phyloP scores from a whole-genome alignment of 2,888 invertebrate genomes.

The Ctenicera cuprea region DNA sequence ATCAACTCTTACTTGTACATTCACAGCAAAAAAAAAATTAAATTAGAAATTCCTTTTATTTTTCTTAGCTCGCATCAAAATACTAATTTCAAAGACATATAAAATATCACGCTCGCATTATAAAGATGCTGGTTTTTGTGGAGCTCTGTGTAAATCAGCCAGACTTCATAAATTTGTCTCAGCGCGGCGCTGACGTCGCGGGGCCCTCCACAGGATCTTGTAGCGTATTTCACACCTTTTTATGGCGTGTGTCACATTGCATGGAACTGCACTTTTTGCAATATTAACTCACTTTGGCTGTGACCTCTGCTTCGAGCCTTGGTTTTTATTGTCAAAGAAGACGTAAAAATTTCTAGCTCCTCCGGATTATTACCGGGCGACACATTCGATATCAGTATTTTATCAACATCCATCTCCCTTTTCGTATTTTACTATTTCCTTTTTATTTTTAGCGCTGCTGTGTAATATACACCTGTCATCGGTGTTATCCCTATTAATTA shows the following conservation, averaged over 20 bases:
- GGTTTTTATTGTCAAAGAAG: conserved; percentile 41
- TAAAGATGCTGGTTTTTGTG: conserved; percentile 57
- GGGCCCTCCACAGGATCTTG: conserved; percentile 50
- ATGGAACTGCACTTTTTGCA: conserved; percentile 51
- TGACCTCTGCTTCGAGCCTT: conserved; percentile 35
- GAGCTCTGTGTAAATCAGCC: conserved; percentile 59
- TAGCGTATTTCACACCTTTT: conserved; percentile 54
- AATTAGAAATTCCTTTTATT: too few relatives aligned
- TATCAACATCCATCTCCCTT: conserved; percentile 17
- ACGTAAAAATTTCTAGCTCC: conserved; percentile 18
- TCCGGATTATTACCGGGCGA: neutral
- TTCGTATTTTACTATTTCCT: conserved; percentile 29
- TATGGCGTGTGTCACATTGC: conserved; percentile 53
- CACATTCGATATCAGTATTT: neutral
- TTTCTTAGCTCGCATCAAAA: too few relatives aligned
- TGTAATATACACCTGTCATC: conserved; percentile 50
- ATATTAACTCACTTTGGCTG: conserved; percentile 42
- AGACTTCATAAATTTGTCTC: conserved; percentile 63
- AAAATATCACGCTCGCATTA: conserved; percentile 40
- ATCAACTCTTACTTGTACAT: too few relatives aligned
- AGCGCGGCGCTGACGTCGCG: conserved; percentile 55
- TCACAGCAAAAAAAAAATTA: too few relatives aligned
- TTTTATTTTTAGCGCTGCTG: conserved; percentile 22
- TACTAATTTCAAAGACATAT: too few relatives aligned
- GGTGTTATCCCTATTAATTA: conserved; percentile 54